Conservation (phyloP, 2,113 vertebrate genomes). For the Oncorhynchus keta region DNA sequence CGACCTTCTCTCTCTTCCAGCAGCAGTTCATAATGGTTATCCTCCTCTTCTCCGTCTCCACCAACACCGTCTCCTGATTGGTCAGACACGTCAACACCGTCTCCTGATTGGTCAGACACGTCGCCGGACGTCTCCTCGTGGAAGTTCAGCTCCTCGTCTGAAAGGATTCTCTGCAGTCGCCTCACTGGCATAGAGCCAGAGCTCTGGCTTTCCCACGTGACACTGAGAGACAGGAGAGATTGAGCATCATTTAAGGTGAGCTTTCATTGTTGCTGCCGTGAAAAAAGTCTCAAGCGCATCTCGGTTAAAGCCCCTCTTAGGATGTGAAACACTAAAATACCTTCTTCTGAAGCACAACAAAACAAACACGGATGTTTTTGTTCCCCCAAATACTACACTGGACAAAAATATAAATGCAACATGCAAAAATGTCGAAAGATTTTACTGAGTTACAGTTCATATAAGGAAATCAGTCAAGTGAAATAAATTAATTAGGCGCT, state of each 20-base stretch:
- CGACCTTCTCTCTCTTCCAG: constrained; percentile 8
- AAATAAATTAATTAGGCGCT: too few species aligned
- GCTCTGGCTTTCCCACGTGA: constrained; percentile 54
- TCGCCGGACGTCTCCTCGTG: constrained; percentile 49
- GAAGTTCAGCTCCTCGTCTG: constrained; percentile 75
- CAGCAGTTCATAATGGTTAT: constrained; percentile 40
- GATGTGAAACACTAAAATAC: too few species aligned
- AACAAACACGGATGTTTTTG: too few species aligned
- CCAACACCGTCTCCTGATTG: constrained; percentile 62
- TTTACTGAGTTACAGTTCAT: too few species aligned
- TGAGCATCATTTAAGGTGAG: not conserved
- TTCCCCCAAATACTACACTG: too few species aligned
- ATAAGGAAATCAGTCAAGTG: too few species aligned
- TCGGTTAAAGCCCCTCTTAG: too few species aligned
- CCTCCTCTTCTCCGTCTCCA: not conserved
- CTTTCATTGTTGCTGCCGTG: too few species aligned
- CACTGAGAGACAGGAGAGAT: constrained; percentile 53
- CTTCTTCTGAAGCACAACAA: too few species aligned
- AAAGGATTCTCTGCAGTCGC: constrained; percentile 71
- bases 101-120: constrained; percentile 66
- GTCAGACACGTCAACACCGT: constrained; percentile 49
- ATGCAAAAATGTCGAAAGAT: too few species aligned
- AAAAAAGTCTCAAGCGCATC: too few species aligned
- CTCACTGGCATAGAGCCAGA: constrained; percentile 46
- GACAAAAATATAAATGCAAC: too few species aligned